These are phyloP conservation scores for Mayetiola destructor DNA, from an alignment of 2,888 invertebrate species.

Conservation along the genomic window DNA sequence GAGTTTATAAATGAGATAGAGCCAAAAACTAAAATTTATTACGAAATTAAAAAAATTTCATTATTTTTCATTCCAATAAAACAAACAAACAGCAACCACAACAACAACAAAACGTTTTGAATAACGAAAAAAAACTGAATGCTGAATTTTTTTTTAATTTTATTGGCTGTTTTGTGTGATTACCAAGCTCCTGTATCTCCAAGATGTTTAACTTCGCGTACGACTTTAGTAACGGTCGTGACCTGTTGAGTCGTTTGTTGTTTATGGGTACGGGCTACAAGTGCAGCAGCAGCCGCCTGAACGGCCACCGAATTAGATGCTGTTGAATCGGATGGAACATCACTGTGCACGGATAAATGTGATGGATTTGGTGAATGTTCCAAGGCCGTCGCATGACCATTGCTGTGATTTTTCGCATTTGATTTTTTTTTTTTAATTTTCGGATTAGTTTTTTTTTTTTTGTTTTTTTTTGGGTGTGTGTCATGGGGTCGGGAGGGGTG, in stretches of 20 bases:
- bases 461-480: too few relatives aligned
- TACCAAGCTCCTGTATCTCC: constrained; percentile 32
- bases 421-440: background rate
- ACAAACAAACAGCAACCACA: too few relatives aligned
- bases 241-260: constrained; percentile 56
- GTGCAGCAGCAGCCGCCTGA: constrained; percentile 25
- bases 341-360: constrained; percentile 38
- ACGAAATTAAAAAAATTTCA: background rate
- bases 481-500: too few relatives aligned
- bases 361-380: constrained; percentile 48
- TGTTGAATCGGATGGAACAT: constrained; percentile 41
- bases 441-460: background rate
- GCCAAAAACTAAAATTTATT: background rate
- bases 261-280: constrained; percentile 47
- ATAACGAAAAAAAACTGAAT: background rate
- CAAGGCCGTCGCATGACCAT: constrained; percentile 40
- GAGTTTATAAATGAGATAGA: background rate
- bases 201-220: constrained; percentile 46
- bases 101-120: background rate
- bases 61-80: too few relatives aligned
- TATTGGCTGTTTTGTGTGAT: constrained; percentile 33
- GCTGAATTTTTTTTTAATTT: constrained; percentile 25
- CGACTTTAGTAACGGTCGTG: constrained; percentile 55
- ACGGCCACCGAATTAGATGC: constrained; percentile 36
- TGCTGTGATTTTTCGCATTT: constrained; percentile 36